These are phyloP conservation scores for Oncorhynchus nerka DNA, from an alignment of 2,113 vertebrate genomes.

Conservation along the genomic window DNA sequence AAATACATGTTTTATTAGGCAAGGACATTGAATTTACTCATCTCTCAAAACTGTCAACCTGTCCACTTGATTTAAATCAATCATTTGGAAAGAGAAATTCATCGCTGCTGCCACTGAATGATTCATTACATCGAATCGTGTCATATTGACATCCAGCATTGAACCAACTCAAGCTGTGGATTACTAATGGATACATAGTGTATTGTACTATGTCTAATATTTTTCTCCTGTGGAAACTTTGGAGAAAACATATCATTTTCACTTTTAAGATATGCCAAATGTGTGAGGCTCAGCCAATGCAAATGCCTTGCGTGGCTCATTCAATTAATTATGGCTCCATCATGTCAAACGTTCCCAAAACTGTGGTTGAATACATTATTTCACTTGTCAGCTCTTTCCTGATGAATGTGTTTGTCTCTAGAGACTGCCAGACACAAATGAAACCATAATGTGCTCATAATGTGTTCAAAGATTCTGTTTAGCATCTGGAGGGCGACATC, in stretches of 20 bases:
- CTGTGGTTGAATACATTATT: slow-evolving; percentile 34
- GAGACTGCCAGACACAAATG: slow-evolving; percentile 13
- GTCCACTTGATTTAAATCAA: no score
- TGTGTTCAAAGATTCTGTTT: slow-evolving; percentile 46
- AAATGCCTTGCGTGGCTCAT: slow-evolving; percentile 32
- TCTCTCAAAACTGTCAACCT: no score
- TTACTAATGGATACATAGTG: slow-evolving; percentile 16
- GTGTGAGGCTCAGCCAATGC: slow-evolving; percentile 21
- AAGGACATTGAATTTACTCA: no score
- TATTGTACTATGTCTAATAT: slow-evolving; percentile 9
- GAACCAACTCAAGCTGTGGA: no score
- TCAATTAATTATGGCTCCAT: slow-evolving; percentile 46
- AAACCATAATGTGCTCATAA: slow-evolving; percentile 37
- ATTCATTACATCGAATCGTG: no score
- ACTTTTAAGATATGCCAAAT: slow-evolving; percentile 27
- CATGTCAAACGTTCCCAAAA: slow-evolving; percentile 45
- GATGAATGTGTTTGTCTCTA: slow-evolving; percentile 29
- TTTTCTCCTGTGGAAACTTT: background rate
- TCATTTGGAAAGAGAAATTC: no score
- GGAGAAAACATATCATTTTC: no score
- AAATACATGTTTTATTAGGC: background rate
- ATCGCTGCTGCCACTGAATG: no score
- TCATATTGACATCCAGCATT: no score
- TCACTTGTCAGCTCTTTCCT: slow-evolving; percentile 34
- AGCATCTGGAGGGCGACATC: slow-evolving; percentile 37